Percentiles rank a stretch among this genome's conserved stretches.
Conservation (phyloP, 2,113 vertebrate genomes). For the Euleptes europaea region DNA sequence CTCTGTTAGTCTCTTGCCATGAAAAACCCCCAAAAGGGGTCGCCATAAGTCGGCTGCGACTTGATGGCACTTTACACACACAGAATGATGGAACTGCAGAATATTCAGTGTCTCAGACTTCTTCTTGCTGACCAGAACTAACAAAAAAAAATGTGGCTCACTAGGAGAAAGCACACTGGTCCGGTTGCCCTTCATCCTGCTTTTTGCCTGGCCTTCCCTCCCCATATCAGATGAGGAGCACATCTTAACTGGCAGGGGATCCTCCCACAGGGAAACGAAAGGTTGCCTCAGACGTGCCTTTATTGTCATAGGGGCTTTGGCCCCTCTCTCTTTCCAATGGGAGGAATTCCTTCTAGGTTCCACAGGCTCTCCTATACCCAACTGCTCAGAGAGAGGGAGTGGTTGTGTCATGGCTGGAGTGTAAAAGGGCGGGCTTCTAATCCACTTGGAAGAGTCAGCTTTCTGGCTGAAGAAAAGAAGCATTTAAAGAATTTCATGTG, state of each 20-base stretch:
- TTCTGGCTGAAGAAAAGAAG: not conserved
- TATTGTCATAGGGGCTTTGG: not conserved
- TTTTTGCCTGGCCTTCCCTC: not conserved
- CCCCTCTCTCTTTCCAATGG: not conserved
- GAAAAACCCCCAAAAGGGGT: no score
- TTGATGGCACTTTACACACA: no score
- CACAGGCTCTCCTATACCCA: not conserved
- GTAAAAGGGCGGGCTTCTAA: not conserved
- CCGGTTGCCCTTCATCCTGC: not conserved
- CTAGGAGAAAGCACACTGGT: not conserved
- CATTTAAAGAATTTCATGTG: not conserved
- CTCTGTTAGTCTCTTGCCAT: no score
- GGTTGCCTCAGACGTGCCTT: not conserved
- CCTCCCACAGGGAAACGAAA: not conserved
- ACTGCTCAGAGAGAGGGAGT: no score
- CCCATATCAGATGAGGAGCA: not conserved
- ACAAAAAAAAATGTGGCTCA: not conserved
- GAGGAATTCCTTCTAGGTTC: not conserved
- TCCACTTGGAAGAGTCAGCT: not conserved
- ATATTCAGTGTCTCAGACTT: not conserved
- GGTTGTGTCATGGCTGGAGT: not conserved
- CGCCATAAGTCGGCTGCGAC: no score
- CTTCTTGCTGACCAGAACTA: not conserved
- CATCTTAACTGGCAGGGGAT: not conserved
- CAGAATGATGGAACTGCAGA: not conserved